phyloP scores from a whole-genome alignment of 2,888 invertebrate genomes.

The Automeris io region DNA sequence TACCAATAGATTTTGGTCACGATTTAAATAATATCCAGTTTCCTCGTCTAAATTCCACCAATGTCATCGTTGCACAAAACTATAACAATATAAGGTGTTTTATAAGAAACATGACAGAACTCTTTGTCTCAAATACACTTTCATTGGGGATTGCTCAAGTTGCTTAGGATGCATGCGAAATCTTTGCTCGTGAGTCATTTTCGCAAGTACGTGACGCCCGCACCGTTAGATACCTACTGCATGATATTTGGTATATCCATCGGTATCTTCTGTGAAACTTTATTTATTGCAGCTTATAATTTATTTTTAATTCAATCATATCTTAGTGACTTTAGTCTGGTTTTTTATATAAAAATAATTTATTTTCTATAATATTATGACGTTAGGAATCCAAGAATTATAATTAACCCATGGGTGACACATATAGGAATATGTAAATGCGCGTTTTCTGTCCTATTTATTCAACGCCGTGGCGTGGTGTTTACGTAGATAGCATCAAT shows the following conservation, averaged over 20 bases:
- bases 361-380: too few species aligned
- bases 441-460: too few species aligned
- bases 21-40: slow-evolving; percentile 31
- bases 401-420: too few species aligned
- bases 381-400: too few species aligned
- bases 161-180: slow-evolving; percentile 5
- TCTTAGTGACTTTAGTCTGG: too few species aligned
- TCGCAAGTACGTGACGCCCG: slow-evolving; percentile 1
- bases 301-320: too few species aligned
- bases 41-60: slow-evolving; percentile 14
- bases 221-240: background rate
- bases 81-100: background rate
- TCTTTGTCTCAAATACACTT: background rate
- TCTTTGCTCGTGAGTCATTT: slow-evolving; percentile 3
- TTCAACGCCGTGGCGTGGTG: too few species aligned
- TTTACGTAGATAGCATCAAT: too few species aligned
- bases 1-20: slow-evolving; percentile 45
- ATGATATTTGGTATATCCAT: background rate
- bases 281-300: too few species aligned
- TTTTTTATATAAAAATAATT: too few species aligned
- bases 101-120: background rate
- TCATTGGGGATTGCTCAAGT: slow-evolving; percentile 1
- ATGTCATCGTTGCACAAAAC: background rate
- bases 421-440: too few species aligned
- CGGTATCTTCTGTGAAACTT: too few species aligned